Evolutionary conservation across 2,797 vertebrate species (phyloP).

Genomic region (Falco peregrinus): DNA sequence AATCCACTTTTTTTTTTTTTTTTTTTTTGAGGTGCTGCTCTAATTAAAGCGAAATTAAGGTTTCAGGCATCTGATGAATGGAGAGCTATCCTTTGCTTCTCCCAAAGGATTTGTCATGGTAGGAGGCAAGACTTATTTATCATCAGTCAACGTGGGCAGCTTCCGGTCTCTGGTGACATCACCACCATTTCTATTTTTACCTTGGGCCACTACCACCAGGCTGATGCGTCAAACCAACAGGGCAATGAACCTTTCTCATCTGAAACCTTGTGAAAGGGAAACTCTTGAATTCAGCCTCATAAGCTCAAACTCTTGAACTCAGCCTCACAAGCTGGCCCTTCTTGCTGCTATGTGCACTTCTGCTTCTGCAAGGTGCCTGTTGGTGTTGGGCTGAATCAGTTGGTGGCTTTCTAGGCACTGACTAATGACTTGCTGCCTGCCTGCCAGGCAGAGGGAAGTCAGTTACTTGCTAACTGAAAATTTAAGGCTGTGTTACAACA

Average conservation of each 20-base stretch:
- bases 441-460: background rate
- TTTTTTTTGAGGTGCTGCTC: background rate
- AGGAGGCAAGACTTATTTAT: background rate
- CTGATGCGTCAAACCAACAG: background rate
- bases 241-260: background rate
- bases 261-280: background rate
- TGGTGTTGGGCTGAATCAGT: background rate
- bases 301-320: background rate
- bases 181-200: background rate
- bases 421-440: background rate
- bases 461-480: background rate
- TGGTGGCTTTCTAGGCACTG: background rate
- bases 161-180: background rate
- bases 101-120: background rate
- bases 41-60: background rate
- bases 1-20: background rate
- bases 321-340: rapidly evolving
- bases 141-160: background rate
- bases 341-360: background rate
- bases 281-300: background rate
- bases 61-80: background rate
- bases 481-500: background rate
- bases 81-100: background rate
- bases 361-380: background rate
- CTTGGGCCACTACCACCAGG: background rate